phyloP scores from a whole-genome alignment of 2,797 vertebrate genomes.

The Microctenopoma steveboyesi region DNA sequence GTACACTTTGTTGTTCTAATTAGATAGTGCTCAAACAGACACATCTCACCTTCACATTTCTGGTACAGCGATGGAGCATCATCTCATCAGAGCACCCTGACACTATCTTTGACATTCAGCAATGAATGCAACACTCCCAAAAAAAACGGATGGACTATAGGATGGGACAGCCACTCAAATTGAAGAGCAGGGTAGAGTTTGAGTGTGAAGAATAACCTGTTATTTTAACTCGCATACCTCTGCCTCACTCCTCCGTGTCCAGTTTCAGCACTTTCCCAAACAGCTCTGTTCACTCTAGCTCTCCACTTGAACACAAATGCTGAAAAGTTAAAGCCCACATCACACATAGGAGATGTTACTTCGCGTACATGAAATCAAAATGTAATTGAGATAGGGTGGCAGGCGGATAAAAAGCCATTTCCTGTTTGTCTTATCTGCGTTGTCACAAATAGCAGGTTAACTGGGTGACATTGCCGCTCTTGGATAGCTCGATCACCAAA shows the following conservation, averaged over 20 bases:
- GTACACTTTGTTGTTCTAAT: conserved; percentile 33
- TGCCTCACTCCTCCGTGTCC: neutral
- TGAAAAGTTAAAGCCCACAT: neutral
- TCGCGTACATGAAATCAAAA: conserved; percentile 63
- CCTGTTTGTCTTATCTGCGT: conserved; percentile 76
- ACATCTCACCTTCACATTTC: conserved; percentile 36
- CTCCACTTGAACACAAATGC: conserved; percentile 22
- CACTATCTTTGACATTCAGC: conserved; percentile 67
- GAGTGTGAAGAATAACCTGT: conserved; percentile 57
- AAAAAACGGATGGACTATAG: conserved; percentile 30
- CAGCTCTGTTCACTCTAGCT: neutral
- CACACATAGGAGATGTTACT: conserved; percentile 7
- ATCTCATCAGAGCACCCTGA: conserved; percentile 60
- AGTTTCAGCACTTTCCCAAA: neutral
- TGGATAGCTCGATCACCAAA: conserved; percentile 60
- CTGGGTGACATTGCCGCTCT: conserved; percentile 67
- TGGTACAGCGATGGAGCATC: conserved; percentile 22
- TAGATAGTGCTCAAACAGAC: conserved; percentile 27
- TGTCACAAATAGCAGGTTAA: conserved; percentile 77
- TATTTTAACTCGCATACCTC: conserved; percentile 45
- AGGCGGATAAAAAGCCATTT: conserved; percentile 76
- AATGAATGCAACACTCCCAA: conserved; percentile 40
- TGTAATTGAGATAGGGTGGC: conserved; percentile 73
- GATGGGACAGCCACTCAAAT: conserved; percentile 43
- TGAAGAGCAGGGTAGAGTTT: conserved; percentile 22